Conservation (phyloP, 2,113 vertebrate genomes). For the Nibea coibor region DNA sequence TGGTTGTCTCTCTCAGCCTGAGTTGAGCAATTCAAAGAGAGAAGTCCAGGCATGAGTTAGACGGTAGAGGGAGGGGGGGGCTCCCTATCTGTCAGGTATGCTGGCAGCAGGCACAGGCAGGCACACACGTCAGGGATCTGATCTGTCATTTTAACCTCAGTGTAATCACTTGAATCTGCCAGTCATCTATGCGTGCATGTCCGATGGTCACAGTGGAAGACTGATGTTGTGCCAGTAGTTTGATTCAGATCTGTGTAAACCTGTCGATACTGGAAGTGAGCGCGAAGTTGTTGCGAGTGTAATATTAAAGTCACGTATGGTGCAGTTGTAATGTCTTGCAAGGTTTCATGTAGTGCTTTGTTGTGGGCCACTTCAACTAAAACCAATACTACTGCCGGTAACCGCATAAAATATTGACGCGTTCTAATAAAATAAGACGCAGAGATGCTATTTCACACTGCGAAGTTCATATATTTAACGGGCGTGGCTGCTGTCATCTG, state of each 20-base stretch:
- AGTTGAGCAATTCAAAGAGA: neutral
- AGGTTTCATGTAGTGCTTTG: too few relatives aligned
- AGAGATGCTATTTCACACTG: neutral
- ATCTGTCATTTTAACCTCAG: constrained; percentile 13
- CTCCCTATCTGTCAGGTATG: constrained; percentile 23
- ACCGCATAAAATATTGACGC: too few relatives aligned
- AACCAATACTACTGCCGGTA: neutral
- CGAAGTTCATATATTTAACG: neutral
- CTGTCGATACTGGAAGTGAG: neutral
- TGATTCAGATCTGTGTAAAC: constrained; percentile 38
- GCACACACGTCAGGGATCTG: constrained; percentile 14
- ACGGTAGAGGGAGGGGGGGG: neutral
- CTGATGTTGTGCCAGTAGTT: constrained; percentile 12
- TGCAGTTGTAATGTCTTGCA: neutral
- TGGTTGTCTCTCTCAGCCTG: too few relatives aligned
- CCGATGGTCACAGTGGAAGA: neutral
- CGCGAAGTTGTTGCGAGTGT: neutral
- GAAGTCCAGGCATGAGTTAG: neutral
- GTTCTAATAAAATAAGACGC: too few relatives aligned
- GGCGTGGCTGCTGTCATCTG: neutral
- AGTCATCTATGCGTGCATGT: constrained; percentile 7
- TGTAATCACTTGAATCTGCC: constrained; percentile 20
- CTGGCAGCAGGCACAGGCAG: constrained; percentile 33
- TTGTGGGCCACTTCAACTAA: too few relatives aligned
- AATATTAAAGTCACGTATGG: neutral